Base-by-base conservation (phyloP, 2,113 vertebrate genomes). In the Alces alces region DNA sequence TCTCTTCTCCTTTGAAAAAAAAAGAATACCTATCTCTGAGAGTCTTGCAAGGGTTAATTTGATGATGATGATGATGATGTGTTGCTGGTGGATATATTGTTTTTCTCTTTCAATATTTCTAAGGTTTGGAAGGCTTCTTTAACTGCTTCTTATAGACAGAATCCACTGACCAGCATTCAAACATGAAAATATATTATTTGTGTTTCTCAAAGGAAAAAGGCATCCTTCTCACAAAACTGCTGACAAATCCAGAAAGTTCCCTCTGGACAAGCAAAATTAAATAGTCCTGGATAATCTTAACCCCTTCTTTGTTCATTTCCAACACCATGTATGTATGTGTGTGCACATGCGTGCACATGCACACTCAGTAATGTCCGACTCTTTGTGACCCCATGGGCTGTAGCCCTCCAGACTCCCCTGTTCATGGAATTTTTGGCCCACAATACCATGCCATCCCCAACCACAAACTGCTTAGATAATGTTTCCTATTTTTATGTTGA, bases 121-220 rank as follows among this genome's bases (percentile, higher is more conserved):
- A 66, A 83, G 36, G 27, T 61, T 94, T 58, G 28, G 5, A 39
- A 95, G n/a, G 0, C 15, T 19, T 86, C n/a, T 76, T 86, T 66
- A 93, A 54, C 25, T 82, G 17, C 52, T 93, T 86, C 60, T 89
- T 86, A 86, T 23, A 50, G 27, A 36, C 45, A 89, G 70, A 93
- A 57, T 45, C 25, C 47, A 89, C 30, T 66, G 60, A 39, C 21
- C 39, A 58, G 30, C 43, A 86, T 83, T 89, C 85, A 64, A 36
- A 86, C 39, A 50, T 28, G 23, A 47, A 94, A 96, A 96, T 33
- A 58, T 2, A 97, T 55, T 25, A 95, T 66, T 95, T 78, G 36
- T 78, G 45, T 64, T 79, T 97, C 80, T 90, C 95, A 95, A 73
- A 96, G 47, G 36, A 92, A 13, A 91, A 86, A 96, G 30, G 17